phyloP scores from a whole-genome alignment of 2,888 invertebrate genomes.

The Drosophila stalkeri region DNA sequence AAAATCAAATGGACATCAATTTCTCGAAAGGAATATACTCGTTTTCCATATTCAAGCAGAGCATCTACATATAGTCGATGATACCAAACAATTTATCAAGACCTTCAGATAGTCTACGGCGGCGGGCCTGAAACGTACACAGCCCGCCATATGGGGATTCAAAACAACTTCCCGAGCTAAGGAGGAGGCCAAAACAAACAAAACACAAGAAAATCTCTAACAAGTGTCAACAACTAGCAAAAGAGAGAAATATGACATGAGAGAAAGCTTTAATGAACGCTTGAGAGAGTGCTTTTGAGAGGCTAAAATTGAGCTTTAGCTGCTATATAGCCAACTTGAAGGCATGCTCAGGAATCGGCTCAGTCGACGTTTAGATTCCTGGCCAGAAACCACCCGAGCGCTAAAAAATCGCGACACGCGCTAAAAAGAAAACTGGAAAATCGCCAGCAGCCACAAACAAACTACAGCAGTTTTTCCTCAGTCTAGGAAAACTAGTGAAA shows the following conservation, averaged over 20 bases:
- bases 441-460: slow-evolving; percentile 63
- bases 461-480: slow-evolving; percentile 50
- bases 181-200: slow-evolving; percentile 37
- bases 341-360: slow-evolving; percentile 49
- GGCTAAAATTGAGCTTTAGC: slow-evolving; percentile 33
- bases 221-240: slow-evolving; percentile 62
- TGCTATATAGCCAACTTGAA: slow-evolving; percentile 27
- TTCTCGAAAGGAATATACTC: background rate
- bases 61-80: slow-evolving; percentile 1
- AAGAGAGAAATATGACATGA: slow-evolving; percentile 18
- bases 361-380: slow-evolving; percentile 70
- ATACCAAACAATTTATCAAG: slow-evolving; percentile 56
- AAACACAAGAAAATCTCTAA: slow-evolving; percentile 64
- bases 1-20: background rate
- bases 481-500: slow-evolving; percentile 67
- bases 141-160: slow-evolving; percentile 15
- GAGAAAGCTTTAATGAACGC: slow-evolving; percentile 35
- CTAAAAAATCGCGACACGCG: slow-evolving; percentile 43
- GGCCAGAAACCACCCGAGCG: slow-evolving; percentile 57
- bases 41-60: background rate
- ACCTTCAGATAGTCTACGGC: slow-evolving; percentile 44
- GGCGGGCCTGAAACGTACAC: slow-evolving; percentile 21
- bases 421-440: slow-evolving; percentile 61
- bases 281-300: slow-evolving; percentile 33
- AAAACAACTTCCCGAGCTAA: slow-evolving; percentile 38